A percentile compares a stretch with the other conserved stretches of the same genome.
phyloP scores from a whole-genome alignment of 1,140 invertebrate genomes.

The Saccostrea echinata region DNA sequence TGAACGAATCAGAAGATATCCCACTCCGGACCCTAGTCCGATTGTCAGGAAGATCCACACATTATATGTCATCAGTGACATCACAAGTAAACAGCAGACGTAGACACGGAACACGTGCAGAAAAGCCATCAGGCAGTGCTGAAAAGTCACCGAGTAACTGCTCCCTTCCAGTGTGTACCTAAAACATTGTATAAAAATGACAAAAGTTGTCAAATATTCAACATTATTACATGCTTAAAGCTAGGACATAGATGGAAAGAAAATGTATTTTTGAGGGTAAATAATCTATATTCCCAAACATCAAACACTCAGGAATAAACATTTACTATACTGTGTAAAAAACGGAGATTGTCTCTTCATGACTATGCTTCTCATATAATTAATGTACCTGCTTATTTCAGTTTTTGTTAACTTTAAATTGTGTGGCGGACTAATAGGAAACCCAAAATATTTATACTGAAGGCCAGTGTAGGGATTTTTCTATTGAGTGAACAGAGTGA shows the following conservation, averaged over 20 bases:
- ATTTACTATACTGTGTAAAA: neutral
- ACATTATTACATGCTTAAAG: no score
- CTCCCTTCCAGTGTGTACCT: neutral
- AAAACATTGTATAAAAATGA: neutral
- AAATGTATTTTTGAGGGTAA: neutral
- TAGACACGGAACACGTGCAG: neutral
- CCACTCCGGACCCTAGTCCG: constrained; percentile 18
- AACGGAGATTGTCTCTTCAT: neutral
- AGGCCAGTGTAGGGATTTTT: no score
- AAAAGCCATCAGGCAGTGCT: constrained; percentile 15
- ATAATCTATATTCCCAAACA: neutral
- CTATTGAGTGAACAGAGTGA: no score
- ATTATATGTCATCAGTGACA: constrained; percentile 6
- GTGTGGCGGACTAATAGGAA: no score
- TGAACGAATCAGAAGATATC: constrained; percentile 34
- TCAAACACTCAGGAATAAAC: neutral
- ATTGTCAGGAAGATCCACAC: constrained; percentile 9
- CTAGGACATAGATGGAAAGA: no score
- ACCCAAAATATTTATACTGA: no score
- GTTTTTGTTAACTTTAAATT: no score
- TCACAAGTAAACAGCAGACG: neutral
- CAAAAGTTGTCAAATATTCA: no score
- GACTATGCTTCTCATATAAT: no score
- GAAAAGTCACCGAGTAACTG: neutral
- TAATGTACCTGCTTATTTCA: no score